These are phyloP conservation scores for Torymus aiolomorphi DNA, from an alignment of 2,888 invertebrate species.

Conservation along the genomic window DNA sequence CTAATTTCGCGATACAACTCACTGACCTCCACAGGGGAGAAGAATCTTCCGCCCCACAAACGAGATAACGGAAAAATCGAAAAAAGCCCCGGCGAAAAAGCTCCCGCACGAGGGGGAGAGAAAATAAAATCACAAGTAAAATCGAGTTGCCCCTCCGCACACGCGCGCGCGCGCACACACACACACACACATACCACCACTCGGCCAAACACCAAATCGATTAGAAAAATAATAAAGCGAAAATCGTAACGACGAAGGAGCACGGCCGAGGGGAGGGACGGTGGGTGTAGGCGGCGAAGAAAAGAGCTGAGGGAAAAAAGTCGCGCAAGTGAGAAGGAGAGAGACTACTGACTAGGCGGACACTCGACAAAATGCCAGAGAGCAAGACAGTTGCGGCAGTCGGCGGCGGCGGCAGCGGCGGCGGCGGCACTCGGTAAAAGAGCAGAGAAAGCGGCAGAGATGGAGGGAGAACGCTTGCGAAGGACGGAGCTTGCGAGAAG, in stretches of 20 bases:
- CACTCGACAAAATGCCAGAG: conserved; percentile 37
- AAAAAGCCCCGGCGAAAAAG: too few relatives aligned
- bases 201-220: conserved; percentile 18
- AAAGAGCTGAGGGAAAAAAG: neutral
- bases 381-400: conserved; percentile 12
- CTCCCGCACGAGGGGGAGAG: too few relatives aligned
- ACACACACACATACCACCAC: neutral
- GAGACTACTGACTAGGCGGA: conserved; percentile 2
- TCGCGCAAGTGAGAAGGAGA: neutral
- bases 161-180: neutral
- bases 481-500: conserved; percentile 17
- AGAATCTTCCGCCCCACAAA: too few relatives aligned
- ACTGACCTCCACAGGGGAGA: too few relatives aligned
- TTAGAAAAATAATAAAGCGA: conserved; percentile 32
- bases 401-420: conserved; percentile 9
- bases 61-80: too few relatives aligned
- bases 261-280: neutral
- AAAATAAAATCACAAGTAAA: too few relatives aligned
- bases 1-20: too few relatives aligned
- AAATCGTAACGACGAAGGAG: neutral
- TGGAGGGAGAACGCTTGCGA: conserved; percentile 14
- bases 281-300: neutral
- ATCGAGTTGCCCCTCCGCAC: neutral
- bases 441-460: conserved; percentile 9
- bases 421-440: conserved; percentile 11